phyloP scores from a whole-genome alignment of 2,888 invertebrate genomes.

The Luffia ferchaultella region DNA sequence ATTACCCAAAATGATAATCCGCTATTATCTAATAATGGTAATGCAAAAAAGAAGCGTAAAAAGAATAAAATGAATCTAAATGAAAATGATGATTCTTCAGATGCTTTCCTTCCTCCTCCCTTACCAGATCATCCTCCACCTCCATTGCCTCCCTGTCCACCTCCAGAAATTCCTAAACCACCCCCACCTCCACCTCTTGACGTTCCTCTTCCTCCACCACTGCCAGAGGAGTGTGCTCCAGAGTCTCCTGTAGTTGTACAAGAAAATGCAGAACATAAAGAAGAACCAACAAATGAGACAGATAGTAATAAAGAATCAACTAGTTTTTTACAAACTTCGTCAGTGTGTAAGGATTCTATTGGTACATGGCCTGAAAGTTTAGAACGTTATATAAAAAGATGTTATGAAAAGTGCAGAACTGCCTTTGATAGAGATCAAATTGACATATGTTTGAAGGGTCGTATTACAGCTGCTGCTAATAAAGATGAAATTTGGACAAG shows the following conservation, averaged over 20 bases:
- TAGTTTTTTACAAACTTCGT: constrained; percentile 34
- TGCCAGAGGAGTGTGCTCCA: constrained; percentile 48
- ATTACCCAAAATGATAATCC: constrained; percentile 43
- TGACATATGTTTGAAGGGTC: constrained; percentile 92
- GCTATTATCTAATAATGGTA: constrained; percentile 46
- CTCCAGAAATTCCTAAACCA: constrained; percentile 34
- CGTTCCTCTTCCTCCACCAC: constrained; percentile 50
- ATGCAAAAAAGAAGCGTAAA: constrained; percentile 79
- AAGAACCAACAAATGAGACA: constrained; percentile 24
- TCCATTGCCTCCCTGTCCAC: constrained; percentile 58
- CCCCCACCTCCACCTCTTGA: constrained; percentile 34
- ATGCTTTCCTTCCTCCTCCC: constrained; percentile 66
- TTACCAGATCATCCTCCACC: constrained; percentile 59
- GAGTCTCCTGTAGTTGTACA: constrained; percentile 25
- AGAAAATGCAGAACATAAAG: constrained; percentile 12
- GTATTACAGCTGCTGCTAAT: constrained; percentile 90
- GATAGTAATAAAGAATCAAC: constrained; percentile 19
- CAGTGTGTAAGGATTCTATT: constrained; percentile 36
- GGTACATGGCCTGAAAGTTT: constrained; percentile 82
- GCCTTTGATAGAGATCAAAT: constrained; percentile 92
- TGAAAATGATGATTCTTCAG: constrained; percentile 48
- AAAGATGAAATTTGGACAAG: constrained; percentile 88
- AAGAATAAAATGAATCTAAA: constrained; percentile 60
- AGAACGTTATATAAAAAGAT: constrained; percentile 88
- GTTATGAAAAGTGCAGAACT: constrained; percentile 90